Evolutionary conservation across 2,797 vertebrate genomes (phyloP).

Genomic region (Paguma larvata): DNA sequence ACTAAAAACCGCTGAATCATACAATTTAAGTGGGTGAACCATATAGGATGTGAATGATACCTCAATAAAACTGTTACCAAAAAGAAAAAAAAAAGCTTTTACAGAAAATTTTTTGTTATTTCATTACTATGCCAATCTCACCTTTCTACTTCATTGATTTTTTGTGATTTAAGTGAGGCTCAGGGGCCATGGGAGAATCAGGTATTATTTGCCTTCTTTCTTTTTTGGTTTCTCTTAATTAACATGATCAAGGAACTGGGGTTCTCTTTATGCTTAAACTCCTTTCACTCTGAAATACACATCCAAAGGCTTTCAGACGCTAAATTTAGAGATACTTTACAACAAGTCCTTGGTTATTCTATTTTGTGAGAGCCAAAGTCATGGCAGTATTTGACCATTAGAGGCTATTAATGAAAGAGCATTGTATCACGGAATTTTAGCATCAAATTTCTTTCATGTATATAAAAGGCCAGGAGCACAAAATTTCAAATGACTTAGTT

Average conservation of each 20-base stretch:
- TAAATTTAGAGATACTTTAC: constrained; percentile 36
- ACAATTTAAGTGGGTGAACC: background rate
- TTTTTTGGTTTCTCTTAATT: background rate
- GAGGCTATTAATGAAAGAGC: background rate
- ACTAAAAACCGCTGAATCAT: background rate
- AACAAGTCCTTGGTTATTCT: constrained; percentile 29
- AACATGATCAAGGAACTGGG: background rate
- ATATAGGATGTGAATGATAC: background rate
- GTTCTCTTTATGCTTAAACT: background rate
- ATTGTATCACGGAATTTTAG: background rate
- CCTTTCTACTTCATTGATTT: background rate
- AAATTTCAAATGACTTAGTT: background rate
- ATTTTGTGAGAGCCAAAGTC: background rate
- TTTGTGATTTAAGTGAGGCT: background rate
- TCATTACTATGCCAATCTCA: background rate
- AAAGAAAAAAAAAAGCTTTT: background rate
- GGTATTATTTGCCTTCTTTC: background rate
- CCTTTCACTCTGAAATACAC: background rate
- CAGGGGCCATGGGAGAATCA: background rate
- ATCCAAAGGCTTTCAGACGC: background rate
- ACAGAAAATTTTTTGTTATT: background rate
- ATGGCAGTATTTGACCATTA: background rate
- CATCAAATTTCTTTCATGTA: background rate
- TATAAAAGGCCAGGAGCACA: background rate
- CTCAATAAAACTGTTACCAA: background rate